Evolutionary conservation across 2,797 vertebrate genomes (phyloP), one percentile per base, ranked within the genome.

Genomic region (Vespertilio murinus): DNA sequence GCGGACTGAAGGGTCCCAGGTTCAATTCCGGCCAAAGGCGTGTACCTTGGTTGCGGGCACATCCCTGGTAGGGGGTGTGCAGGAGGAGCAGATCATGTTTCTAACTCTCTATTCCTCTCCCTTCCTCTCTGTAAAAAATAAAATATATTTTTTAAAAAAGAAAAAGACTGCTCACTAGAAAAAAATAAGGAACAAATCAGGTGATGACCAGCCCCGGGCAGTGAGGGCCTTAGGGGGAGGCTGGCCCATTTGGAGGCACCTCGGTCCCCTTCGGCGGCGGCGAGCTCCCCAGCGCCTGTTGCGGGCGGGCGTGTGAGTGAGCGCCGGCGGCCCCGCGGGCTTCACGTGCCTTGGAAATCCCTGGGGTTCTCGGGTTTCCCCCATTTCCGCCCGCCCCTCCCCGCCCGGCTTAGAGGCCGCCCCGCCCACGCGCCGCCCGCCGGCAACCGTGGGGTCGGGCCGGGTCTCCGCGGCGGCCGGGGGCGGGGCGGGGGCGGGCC

Each of bases 161-260:
- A 42, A 42, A 42, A 42, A 42, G 42, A 42, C 42, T 42, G 42
- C 42, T 42, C 42, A 42, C 42, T 42, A 42, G 11, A 64, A 56
- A 25, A 23, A 73, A 90, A 85, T 42, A 30, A 42, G 45, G 75
- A 93, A 74, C 81, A 75, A 80, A 69, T 52, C 85, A 80, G 77
- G 47, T 38, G n/a, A 47, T 22, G 12, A 75, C 35, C 9, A n/a
- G 42, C 33, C 42, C 70, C 5, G 74, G 69, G 11, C 77, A 22
- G 90, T 6, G 6, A 52, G 71, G 91, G 81, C 83, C 91, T 89
- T 80, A 91, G 79, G 82, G 84, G 75, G 83, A 81, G 87, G 69
- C 33, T 38, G 13, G 91, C 35, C 40, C 75, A 42, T 22, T 22
- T 3, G 80, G 69, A 88, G 94, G 93, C 16, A 47, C 52, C 59